phyloP scores from a whole-genome alignment of 2,797 vertebrate genomes.

The Buceros bicornis region DNA sequence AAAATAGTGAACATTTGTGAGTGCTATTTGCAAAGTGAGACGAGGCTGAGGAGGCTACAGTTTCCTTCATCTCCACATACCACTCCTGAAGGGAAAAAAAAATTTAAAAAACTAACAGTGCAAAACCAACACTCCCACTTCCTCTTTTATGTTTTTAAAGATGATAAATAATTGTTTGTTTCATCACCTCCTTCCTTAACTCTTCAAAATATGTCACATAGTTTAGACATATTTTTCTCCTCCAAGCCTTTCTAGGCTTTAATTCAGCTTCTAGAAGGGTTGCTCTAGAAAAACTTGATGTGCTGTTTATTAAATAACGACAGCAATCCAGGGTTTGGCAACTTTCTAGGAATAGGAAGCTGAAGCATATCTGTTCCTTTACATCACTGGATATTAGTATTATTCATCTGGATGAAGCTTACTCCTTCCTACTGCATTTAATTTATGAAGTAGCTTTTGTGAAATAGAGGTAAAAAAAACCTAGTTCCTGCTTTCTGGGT shows the following conservation, averaged over 20 bases:
- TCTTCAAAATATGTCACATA: not conserved
- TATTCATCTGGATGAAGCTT: not conserved
- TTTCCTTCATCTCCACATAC: not conserved
- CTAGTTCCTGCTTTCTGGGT: not conserved
- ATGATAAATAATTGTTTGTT: not conserved
- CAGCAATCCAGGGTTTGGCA: too few relatives aligned
- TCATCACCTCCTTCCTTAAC: not conserved
- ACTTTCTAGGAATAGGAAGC: not conserved
- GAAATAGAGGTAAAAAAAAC: not conserved
- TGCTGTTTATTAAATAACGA: not conserved
- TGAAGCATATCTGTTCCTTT: not conserved
- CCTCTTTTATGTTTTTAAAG: not conserved
- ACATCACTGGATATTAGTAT: not conserved
- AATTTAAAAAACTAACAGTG: not conserved
- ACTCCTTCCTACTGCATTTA: not conserved
- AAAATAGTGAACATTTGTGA: not conserved
- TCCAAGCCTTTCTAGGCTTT: not conserved
- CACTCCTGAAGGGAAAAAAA: not conserved
- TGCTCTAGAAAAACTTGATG: not conserved
- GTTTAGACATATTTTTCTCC: not conserved
- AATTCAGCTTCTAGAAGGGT: not conserved
- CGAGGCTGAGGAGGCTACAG: not conserved
- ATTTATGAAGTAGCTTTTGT: not conserved
- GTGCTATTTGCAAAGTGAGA: not conserved
- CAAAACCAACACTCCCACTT: not conserved